Conservation (phyloP, 1,140 invertebrate species). For the Rhizoglyphus robini region DNA sequence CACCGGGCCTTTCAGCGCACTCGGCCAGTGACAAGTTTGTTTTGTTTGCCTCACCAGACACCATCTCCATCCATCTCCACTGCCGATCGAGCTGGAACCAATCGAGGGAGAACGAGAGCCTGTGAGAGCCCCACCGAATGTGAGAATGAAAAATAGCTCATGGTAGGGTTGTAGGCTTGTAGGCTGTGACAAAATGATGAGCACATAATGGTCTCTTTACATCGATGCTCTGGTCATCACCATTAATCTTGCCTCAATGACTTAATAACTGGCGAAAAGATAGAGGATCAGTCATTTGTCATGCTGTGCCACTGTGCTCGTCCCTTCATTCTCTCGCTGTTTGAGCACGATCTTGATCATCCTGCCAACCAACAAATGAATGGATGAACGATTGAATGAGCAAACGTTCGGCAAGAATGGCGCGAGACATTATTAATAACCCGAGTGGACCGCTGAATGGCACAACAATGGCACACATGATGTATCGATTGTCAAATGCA, state of each 20-base stretch:
- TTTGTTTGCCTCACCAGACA: neutral
- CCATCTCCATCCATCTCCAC: neutral
- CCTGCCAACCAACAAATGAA: neutral
- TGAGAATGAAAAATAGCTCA: neutral
- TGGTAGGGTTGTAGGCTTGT: no score
- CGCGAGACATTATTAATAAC: no score
- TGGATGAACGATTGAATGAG: constrained; percentile 2
- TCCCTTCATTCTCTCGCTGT: neutral
- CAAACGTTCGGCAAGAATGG: neutral
- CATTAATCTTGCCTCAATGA: neutral
- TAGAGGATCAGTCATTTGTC: constrained; percentile 15
- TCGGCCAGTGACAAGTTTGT: neutral
- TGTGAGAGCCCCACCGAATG: neutral
- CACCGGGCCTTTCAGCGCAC: neutral
- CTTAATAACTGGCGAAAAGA: constrained; percentile 10
- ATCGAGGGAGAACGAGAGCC: neutral
- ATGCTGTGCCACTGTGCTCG: neutral
- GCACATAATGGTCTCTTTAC: neutral
- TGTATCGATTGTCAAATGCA: constrained; percentile 10
- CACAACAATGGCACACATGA: neutral
- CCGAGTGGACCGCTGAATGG: neutral
- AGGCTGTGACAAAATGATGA: constrained; percentile 2
- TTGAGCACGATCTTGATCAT: neutral
- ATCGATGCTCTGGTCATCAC: neutral
- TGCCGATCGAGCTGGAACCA: neutral